A percentile compares a stretch with the other conserved stretches of the same genome.
These are phyloP conservation scores for Apocrypta bakeri DNA, from an alignment of 1,140 invertebrate genomes.

Conservation along the genomic window DNA sequence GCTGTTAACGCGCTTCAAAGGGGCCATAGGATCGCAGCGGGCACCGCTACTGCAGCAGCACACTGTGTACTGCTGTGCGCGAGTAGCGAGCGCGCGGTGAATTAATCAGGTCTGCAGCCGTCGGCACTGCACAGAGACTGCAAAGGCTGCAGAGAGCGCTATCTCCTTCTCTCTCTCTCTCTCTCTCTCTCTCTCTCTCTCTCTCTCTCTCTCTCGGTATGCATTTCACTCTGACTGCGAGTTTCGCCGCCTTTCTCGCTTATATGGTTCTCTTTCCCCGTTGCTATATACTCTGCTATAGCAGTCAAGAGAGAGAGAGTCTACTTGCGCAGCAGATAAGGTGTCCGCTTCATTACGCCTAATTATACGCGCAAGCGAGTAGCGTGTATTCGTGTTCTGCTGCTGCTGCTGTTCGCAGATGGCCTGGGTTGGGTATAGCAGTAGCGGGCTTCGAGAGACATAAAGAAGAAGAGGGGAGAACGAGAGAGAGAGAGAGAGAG, in stretches of 20 bases:
- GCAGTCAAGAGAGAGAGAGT: neutral
- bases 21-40: constrained; percentile 39
- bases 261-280: constrained; percentile 19
- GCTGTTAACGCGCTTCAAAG: constrained; percentile 51
- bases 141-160: constrained; percentile 7
- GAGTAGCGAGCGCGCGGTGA: constrained; percentile 28
- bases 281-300: constrained; percentile 7
- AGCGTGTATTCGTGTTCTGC: constrained; percentile 38
- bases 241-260: constrained; percentile 23
- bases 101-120: constrained; percentile 49
- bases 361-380: constrained; percentile 62
- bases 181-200: constrained; percentile 5
- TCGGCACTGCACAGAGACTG: constrained; percentile 16
- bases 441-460: constrained; percentile 26
- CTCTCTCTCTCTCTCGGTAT: neutral
- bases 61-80: constrained; percentile 16
- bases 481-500: constrained; percentile 43
- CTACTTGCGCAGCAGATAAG: constrained; percentile 59
- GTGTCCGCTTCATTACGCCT: constrained; percentile 68
- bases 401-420: constrained; percentile 19
- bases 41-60: constrained; percentile 39
- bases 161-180: neutral
- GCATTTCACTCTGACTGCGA: neutral
- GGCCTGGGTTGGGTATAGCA: neutral
- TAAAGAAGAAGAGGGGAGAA: constrained; percentile 44